A percentile compares a stretch with the other conserved stretches of the same genome.
These are phyloP conservation scores for Platyura marginata DNA, from an alignment of 1,140 invertebrate species.

Conservation along the genomic window DNA sequence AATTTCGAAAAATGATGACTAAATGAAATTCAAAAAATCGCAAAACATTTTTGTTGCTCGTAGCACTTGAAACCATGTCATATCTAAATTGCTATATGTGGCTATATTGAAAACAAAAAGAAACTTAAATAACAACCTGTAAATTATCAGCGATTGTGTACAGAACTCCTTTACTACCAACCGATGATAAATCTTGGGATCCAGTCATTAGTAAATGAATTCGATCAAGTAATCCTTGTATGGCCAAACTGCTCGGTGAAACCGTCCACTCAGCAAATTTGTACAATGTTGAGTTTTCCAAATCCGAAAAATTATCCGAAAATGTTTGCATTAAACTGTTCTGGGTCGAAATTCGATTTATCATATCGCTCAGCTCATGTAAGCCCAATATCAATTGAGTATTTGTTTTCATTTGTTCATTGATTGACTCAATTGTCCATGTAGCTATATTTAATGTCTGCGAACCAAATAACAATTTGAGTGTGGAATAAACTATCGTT, in stretches of 20 bases:
- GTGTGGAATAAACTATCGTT: too few relatives aligned
- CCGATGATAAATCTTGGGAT: not conserved
- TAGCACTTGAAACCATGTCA: too few relatives aligned
- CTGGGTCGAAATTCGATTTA: conserved; percentile 34
- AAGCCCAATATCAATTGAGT: conserved; percentile 32
- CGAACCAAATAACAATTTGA: not conserved
- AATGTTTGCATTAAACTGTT: conserved; percentile 36
- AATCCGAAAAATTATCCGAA: conserved; percentile 24
- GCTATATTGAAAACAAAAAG: too few relatives aligned
- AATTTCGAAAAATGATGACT: too few relatives aligned
- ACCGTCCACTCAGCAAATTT: conserved; percentile 46
- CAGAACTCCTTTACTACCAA: conserved; percentile 26
- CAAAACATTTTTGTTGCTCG: too few relatives aligned
- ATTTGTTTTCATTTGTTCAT: conserved; percentile 14
- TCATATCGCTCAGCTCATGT: conserved; percentile 33
- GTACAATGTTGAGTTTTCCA: conserved; percentile 41
- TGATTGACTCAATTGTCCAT: conserved; percentile 18
- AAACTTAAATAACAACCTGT: conserved; percentile 11
- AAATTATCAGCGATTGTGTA: conserved; percentile 26
- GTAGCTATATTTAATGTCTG: conserved; percentile 17
- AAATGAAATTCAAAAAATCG: too few relatives aligned
- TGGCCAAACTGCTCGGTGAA: conserved; percentile 36
- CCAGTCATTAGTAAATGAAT: conserved; percentile 33
- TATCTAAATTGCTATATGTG: too few relatives aligned
- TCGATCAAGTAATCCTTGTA: conserved; percentile 41